Conservation (phyloP, 2,888 invertebrate genomes). For the Mimumesa dahlbomi region DNA sequence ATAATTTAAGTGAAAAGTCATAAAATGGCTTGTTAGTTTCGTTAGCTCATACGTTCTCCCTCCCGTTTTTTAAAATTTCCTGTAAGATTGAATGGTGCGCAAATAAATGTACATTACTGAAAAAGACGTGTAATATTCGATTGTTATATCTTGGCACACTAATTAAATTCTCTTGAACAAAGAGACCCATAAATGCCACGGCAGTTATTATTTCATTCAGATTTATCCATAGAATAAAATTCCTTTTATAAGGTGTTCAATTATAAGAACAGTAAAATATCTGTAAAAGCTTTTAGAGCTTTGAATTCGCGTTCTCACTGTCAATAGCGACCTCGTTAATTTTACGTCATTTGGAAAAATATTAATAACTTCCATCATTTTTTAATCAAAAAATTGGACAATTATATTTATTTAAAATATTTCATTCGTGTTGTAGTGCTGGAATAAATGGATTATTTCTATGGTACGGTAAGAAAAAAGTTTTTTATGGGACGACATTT, state of each 20-base stretch:
- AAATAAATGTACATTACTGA: conserved; percentile 33
- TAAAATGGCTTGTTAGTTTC: no score
- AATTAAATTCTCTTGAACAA: conserved; percentile 17
- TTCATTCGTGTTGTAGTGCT: no score
- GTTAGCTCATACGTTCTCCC: no score
- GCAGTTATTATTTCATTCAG: conserved; percentile 21
- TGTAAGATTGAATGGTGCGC: conserved; percentile 32
- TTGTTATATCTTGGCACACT: conserved; percentile 26
- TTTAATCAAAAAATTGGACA: no score
- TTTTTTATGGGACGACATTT: no score
- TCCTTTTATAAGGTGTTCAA: conserved; percentile 6
- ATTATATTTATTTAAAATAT: no score
- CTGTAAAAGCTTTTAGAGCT: conserved; percentile 21
- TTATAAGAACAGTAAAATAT: conserved; percentile 24
- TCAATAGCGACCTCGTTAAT: conserved; percentile 14
- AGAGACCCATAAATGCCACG: conserved; percentile 11
- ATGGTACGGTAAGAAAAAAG: no score
- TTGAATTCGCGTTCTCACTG: conserved; percentile 20
- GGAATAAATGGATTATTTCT: no score
- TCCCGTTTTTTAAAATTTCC: conserved; percentile 9
- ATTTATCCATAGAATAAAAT: conserved; percentile 30
- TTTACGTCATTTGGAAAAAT: no score
- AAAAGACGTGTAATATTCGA: conserved; percentile 35
- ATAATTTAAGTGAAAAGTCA: no score
- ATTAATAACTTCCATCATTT: no score